phyloP scores from a whole-genome alignment of 1,140 invertebrate species.

The Teleopsis dalmanni region DNA sequence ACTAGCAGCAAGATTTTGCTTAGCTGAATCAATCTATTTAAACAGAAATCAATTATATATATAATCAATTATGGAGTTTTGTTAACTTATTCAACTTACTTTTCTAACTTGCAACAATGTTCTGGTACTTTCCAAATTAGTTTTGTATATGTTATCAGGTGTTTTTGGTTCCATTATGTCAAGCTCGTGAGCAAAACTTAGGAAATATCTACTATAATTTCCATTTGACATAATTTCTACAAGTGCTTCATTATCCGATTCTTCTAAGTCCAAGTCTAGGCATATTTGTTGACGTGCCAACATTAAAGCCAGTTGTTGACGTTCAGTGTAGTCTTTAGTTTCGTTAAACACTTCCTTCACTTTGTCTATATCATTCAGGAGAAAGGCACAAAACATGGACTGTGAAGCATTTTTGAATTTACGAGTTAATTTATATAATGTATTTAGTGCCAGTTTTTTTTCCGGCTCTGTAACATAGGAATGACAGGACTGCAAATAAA shows the following conservation, averaged over 20 bases:
- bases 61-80: neutral
- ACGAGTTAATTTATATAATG: conserved; percentile 78
- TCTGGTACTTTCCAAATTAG: conserved; percentile 88
- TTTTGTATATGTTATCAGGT: conserved; percentile 99
- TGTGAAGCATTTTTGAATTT: conserved; percentile 93
- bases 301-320: conserved; percentile 96
- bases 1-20: conserved; percentile 94
- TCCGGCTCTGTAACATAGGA: conserved; percentile 97
- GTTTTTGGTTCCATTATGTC: conserved; percentile 99
- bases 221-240: conserved; percentile 95
- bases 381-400: conserved; percentile 88
- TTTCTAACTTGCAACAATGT: conserved; percentile 75
- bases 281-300: conserved; percentile 93
- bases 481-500: conserved; percentile 92
- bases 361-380: conserved; percentile 70
- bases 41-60: conserved; percentile 19
- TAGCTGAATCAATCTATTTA: conserved; percentile 83
- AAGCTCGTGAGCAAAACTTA: conserved; percentile 92
- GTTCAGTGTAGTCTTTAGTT: conserved; percentile 37
- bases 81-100: conserved; percentile 6
- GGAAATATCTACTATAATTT: conserved; percentile 92
- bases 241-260: conserved; percentile 77
- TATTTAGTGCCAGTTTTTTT: conserved; percentile 80
- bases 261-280: conserved; percentile 63
- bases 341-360: conserved; percentile 36